A percentile compares a stretch with the other conserved stretches of the same genome.
Evolutionary conservation across 2,888 invertebrate genomes (phyloP).

Genomic region (Chymomyza amoena): DNA sequence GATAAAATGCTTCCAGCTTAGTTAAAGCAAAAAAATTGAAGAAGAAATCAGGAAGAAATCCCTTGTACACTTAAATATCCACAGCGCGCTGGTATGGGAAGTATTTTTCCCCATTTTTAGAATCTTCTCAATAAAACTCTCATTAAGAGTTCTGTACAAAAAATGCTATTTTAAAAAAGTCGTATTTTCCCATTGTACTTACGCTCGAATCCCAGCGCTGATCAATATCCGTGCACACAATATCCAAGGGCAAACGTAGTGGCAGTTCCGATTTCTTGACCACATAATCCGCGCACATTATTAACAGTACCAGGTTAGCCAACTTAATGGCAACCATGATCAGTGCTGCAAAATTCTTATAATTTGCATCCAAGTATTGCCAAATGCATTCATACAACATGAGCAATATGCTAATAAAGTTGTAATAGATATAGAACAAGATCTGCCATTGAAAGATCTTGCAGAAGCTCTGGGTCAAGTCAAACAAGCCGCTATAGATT

Average conservation of each 20-base stretch:
- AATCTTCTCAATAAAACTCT: too few relatives aligned
- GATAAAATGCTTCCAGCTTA: too few relatives aligned
- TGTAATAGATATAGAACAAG: conserved; percentile 67
- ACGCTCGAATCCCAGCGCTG: conserved; percentile 72
- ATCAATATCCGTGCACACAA: conserved; percentile 68
- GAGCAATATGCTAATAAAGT: conserved; percentile 61
- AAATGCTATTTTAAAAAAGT: too few relatives aligned
- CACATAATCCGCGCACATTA: conserved; percentile 61
- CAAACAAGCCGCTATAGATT: conserved; percentile 63
- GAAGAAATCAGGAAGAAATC: too few relatives aligned
- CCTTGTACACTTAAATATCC: too few relatives aligned
- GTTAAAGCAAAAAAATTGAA: too few relatives aligned
- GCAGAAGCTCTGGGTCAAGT: conserved; percentile 51
- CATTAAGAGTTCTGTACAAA: too few relatives aligned
- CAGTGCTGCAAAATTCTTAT: conserved; percentile 39
- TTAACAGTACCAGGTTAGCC: conserved; percentile 58
- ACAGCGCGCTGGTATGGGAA: too few relatives aligned
- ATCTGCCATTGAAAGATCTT: conserved; percentile 69
- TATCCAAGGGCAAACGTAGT: conserved; percentile 57
- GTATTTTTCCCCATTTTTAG: too few relatives aligned
- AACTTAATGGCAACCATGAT: conserved; percentile 49
- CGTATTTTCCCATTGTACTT: conserved; percentile 27
- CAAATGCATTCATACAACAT: conserved; percentile 62
- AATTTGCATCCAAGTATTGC: conserved; percentile 37
- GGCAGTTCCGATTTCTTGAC: conserved; percentile 59